Evolutionary conservation across 30 jellyfish, hydroid and myxozoan species (phyloP), one percentile per base, ranked within the genome.

Genomic region (Pelagia noctiluca): DNA sequence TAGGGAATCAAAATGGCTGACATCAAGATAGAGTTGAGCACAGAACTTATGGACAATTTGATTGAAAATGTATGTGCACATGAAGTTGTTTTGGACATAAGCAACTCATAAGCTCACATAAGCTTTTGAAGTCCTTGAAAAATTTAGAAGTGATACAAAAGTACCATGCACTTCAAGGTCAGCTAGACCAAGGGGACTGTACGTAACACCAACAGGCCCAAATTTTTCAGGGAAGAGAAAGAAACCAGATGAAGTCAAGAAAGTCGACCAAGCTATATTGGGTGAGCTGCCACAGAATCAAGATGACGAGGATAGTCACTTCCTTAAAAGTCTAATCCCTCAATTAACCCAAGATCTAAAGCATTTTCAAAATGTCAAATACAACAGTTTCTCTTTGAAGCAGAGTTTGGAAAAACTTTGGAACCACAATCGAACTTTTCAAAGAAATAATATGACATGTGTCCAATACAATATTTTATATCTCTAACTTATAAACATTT

Each of bases 161-260:
- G 30, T 77, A 16, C 87, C 87, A 75, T 5, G 23, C 10, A 75
- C 87, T 77, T 75, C 87, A 69, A 75, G 26, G n/a, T 70, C 83
- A 70, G 35, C 72, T 5, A 24, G 34, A 5, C 21, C 72, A 60
- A 26, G 10, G 72, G 72, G 72, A 11, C 74, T 3, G 32, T 3
- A 13, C 36, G 28, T 33, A 76, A 75, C 87, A 31, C 62, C 23
- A 35, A 33, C 37, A 29, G 70, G 1, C 34, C 72, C 73, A 46
- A 61, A 79, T 65, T 64, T 79, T 46, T 79, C 81, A 23, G 90
- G 90, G 29, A 79, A 62, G 48, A 79, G 90, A 46, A 79, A 64
- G 83, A 79, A 46, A 79, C 34, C 26, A 61, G 87, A 75, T 33
- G 70, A 74, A 47, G 63, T 26, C 10, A 63, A 77, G 81, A 47